Conservation (phyloP, 2,888 invertebrate species). For the Phorcus lineatus region DNA sequence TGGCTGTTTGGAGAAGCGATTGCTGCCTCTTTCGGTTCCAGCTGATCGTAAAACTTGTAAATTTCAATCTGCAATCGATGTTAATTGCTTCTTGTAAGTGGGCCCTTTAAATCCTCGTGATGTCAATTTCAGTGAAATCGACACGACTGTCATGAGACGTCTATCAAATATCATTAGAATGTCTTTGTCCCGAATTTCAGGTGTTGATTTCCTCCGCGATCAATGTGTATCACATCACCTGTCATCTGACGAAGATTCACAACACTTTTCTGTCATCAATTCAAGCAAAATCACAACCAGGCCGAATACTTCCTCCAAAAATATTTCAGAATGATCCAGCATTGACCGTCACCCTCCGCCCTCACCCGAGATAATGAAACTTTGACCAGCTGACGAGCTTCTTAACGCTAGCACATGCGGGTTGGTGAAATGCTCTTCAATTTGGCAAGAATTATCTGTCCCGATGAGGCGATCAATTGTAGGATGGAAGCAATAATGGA, state of each 20-base stretch:
- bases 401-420: neutral
- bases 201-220: no score
- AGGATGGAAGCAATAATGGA: constrained; percentile 37
- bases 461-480: constrained; percentile 34
- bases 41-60: constrained; percentile 18
- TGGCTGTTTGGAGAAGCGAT: constrained; percentile 3
- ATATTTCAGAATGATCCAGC: no score
- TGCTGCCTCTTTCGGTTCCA: neutral
- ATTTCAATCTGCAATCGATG: constrained; percentile 1
- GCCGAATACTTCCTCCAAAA: no score
- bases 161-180: neutral
- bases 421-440: constrained; percentile 27
- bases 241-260: no score
- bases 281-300: no score
- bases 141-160: neutral
- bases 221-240: no score
- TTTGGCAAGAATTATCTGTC: constrained; percentile 35
- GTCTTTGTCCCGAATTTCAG: no score
- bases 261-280: no score
- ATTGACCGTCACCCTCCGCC: neutral
- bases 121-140: neutral
- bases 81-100: neutral
- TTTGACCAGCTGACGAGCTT: neutral
- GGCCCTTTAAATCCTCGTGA: neutral
- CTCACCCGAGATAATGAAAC: neutral